Percentiles rank a stretch among this genome's conserved stretches.
These are phyloP conservation scores for Patella vulgata DNA, from an alignment of 1,140 invertebrate genomes.

Conservation along the genomic window DNA sequence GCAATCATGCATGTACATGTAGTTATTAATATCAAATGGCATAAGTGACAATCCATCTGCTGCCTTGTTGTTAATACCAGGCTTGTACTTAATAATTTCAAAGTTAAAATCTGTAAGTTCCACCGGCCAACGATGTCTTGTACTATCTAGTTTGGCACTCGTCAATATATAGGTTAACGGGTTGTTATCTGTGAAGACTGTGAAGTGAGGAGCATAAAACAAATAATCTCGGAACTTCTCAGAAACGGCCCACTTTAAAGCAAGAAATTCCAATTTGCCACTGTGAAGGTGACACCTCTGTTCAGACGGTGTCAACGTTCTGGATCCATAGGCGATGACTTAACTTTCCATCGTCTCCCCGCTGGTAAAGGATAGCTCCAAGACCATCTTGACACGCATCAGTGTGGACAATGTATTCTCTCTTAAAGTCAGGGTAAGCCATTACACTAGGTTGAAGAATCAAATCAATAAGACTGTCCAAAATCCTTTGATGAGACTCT, in stretches of 20 bases:
- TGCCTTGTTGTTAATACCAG: constrained; percentile 12
- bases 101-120: constrained; percentile 26
- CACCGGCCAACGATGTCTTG: constrained; percentile 4
- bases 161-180: no score
- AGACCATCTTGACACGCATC: constrained; percentile 6
- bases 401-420: background rate
- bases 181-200: no score
- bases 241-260: constrained; percentile 31
- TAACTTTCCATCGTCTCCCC: constrained; percentile 21
- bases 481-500: background rate
- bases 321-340: constrained; percentile 42
- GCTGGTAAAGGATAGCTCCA: constrained; percentile 62
- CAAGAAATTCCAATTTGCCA: no score
- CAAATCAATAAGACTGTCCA: constrained; percentile 10
- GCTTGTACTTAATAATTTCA: constrained; percentile 10
- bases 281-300: constrained; percentile 21
- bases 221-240: constrained; percentile 17
- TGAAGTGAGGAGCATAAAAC: constrained; percentile 19
- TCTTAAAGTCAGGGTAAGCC: constrained; percentile 2
- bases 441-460: background rate
- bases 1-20: background rate
- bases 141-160: constrained; percentile 7
- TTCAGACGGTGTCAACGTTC: constrained; percentile 26
- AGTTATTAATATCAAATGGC: background rate
- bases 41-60: constrained; percentile 19